Evolutionary conservation across 2,888 invertebrate genomes (phyloP).

Genomic region (Xylota segnis): DNA sequence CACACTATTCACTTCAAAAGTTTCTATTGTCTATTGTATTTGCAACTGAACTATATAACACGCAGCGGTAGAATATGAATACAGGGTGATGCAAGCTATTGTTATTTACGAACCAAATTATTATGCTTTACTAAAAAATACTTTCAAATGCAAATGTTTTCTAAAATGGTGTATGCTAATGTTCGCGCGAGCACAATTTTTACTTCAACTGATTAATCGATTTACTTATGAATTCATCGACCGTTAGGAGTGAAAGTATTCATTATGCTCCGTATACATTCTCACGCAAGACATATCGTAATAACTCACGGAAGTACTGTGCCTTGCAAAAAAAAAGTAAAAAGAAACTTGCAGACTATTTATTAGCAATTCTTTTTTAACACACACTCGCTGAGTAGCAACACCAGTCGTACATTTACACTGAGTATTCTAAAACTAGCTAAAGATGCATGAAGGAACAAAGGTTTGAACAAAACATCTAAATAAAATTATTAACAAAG

Average conservation of each 20-base stretch:
- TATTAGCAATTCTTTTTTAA: background rate
- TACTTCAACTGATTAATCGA: background rate
- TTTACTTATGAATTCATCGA: slow-evolving; percentile 17
- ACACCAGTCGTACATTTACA: background rate
- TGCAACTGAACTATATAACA: background rate
- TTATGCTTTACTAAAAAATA: background rate
- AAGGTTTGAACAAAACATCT: too few species aligned
- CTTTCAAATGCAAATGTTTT: slow-evolving; percentile 18
- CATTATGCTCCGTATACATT: background rate
- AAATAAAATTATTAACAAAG: too few species aligned
- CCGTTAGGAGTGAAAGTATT: slow-evolving; percentile 42
- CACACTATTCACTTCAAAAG: background rate
- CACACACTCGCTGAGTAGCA: background rate
- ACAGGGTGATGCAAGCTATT: background rate
- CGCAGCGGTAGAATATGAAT: background rate
- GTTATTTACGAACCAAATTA: background rate
- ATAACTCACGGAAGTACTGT: background rate
- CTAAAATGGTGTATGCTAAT: background rate
- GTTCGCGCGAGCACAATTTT: background rate
- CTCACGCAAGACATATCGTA: background rate
- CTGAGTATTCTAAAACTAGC: too few species aligned
- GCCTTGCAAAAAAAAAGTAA: background rate
- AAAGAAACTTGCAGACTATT: background rate
- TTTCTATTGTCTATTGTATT: background rate
- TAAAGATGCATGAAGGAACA: too few species aligned